Evolutionary conservation across 2,888 invertebrate genomes (phyloP).

Genomic region (Dysmachus trigonus): DNA sequence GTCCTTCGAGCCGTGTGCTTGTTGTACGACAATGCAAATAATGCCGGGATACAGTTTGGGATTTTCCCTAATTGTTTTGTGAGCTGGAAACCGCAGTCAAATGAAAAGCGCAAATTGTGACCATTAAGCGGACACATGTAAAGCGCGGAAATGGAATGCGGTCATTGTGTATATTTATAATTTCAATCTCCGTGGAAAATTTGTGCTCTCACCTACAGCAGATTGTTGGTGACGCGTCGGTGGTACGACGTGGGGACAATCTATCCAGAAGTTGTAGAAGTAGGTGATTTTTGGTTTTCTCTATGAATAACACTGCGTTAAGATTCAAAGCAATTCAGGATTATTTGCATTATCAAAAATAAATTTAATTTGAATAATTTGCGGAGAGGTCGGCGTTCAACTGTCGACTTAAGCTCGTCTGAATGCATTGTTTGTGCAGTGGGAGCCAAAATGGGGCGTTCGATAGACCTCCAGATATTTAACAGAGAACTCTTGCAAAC

Average conservation of each 20-base stretch:
- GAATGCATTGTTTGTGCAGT: not conserved
- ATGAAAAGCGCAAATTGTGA: constrained; percentile 9
- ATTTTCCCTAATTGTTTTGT: constrained; percentile 10
- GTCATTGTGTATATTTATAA: not conserved
- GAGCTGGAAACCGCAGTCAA: constrained; percentile 11
- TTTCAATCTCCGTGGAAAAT: not conserved
- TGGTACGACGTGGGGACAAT: not conserved
- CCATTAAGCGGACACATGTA: not conserved
- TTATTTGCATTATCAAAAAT: not conserved
- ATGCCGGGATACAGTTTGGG: not conserved
- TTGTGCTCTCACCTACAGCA: not conserved
- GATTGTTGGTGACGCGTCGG: not conserved
- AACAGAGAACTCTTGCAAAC: not conserved
- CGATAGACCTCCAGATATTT: not conserved
- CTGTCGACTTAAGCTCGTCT: not conserved
- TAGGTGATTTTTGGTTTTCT: not conserved
- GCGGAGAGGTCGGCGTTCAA: not conserved
- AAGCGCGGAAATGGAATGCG: not conserved
- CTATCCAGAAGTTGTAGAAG: not conserved
- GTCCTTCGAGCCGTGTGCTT: not conserved
- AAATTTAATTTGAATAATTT: not conserved
- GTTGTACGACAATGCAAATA: not conserved
- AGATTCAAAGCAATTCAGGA: not conserved
- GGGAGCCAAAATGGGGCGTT: not conserved
- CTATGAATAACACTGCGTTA: not conserved